Evolutionary conservation across 2,888 invertebrate species (phyloP).

Genomic region (Cataglyphis rosenhaueri): DNA sequence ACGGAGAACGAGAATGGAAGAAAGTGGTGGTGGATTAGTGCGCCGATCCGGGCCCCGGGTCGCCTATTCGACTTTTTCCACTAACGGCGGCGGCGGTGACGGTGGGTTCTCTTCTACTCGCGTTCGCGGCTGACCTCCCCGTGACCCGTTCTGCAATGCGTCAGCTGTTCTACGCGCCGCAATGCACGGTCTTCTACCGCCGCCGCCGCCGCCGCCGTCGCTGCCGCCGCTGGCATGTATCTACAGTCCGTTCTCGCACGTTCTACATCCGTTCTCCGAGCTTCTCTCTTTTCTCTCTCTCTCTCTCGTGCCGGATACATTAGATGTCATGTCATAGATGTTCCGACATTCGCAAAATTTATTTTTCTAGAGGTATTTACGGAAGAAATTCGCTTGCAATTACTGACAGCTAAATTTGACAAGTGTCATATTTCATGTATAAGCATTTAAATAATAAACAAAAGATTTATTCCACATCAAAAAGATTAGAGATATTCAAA

Average conservation of each 20-base stretch:
- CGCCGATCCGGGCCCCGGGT: conserved; percentile 38
- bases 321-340: neutral
- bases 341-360: neutral
- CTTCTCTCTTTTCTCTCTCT: conserved; percentile 2
- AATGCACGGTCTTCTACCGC: conserved; percentile 32
- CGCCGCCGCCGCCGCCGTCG: conserved; percentile 15
- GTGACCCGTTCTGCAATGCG: conserved; percentile 67
- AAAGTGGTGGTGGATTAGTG: conserved; percentile 12
- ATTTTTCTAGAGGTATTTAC: neutral
- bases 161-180: conserved; percentile 50
- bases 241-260: conserved; percentile 34
- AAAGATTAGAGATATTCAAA: neutral
- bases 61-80: conserved; percentile 1
- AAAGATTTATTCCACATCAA: neutral
- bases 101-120: conserved; percentile 19
- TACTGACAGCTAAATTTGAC: neutral
- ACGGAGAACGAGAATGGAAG: conserved; percentile 3
- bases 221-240: conserved; percentile 29
- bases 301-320: neutral
- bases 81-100: neutral
- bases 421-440: neutral
- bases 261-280: conserved; percentile 36
- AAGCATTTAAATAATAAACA: neutral
- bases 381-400: neutral
- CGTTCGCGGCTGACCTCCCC: conserved; percentile 51